Conservation (phyloP, 1,140 invertebrate genomes). For the Odontomachus brunneus region DNA sequence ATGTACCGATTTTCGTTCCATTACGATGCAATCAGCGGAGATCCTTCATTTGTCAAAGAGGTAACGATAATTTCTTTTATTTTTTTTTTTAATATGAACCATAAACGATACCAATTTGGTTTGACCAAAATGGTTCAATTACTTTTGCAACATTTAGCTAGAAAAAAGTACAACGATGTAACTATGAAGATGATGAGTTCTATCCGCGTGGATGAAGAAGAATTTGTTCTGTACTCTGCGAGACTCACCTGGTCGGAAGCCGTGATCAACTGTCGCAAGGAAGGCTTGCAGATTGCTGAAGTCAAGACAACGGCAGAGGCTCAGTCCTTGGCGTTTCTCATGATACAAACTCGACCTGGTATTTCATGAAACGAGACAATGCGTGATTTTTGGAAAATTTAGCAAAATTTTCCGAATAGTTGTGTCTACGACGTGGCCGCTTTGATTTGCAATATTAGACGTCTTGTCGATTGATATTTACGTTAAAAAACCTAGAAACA, state of each 20-base stretch:
- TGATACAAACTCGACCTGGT: conserved; percentile 69
- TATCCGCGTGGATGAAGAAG: conserved; percentile 34
- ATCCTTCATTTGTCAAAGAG: conserved; percentile 67
- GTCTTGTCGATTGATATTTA: conserved; percentile 13
- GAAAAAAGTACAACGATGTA: neutral
- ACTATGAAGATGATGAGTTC: conserved; percentile 42
- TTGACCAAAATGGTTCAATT: neutral
- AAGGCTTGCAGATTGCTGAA: conserved; percentile 69
- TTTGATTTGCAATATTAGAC: too few relatives aligned
- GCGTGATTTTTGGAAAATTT: too few relatives aligned
- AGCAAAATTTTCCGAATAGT: too few relatives aligned
- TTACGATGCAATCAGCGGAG: conserved; percentile 32
- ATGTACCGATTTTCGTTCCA: neutral
- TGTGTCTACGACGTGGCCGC: too few relatives aligned
- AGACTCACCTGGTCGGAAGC: conserved; percentile 67
- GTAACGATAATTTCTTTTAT: conserved; percentile 39
- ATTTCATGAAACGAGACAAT: conserved; percentile 11
- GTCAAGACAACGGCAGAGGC: conserved; percentile 59
- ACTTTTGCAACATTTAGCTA: conserved; percentile 30
- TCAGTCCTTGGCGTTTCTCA: conserved; percentile 43
- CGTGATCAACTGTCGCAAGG: conserved; percentile 62
- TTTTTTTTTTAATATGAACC: too few relatives aligned
- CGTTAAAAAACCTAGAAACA: neutral
- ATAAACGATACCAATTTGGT: too few relatives aligned
- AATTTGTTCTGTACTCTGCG: conserved; percentile 61